Percentiles rank a stretch among this genome's conserved stretches.
These are phyloP conservation scores for Oncorhynchus tshawytscha DNA, from an alignment of 2,113 vertebrate genomes.

Conservation along the genomic window DNA sequence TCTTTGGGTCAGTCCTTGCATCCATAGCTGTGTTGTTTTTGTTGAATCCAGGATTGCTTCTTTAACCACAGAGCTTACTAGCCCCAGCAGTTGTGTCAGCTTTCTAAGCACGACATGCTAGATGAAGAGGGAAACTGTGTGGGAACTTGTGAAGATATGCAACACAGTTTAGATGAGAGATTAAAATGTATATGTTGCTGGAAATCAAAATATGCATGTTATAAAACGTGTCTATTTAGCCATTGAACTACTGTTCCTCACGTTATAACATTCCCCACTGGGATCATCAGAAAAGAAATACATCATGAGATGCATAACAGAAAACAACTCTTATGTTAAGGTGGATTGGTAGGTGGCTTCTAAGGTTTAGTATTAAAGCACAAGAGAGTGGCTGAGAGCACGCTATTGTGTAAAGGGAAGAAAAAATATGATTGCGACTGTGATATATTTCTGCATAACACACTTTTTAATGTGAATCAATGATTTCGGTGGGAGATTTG, in stretches of 20 bases:
- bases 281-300: not conserved
- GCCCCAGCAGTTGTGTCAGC: not conserved
- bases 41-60: no score
- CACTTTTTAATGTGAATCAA: not conserved
- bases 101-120: not conserved
- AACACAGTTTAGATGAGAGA: not conserved
- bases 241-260: not conserved
- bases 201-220: constrained; percentile 1
- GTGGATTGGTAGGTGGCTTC: not conserved
- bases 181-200: not conserved
- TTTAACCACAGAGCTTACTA: not conserved
- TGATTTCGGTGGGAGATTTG: not conserved
- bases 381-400: no score
- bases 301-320: not conserved
- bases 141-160: not conserved
- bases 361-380: not conserved
- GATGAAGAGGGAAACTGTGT: not conserved
- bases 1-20: no score
- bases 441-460: no score
- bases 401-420: not conserved
- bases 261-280: not conserved
- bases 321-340: not conserved
- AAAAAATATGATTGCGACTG: not conserved
- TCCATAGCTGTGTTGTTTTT: not conserved
- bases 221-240: not conserved